These are phyloP conservation scores for Gobio occitaniae DNA, from an alignment of 2,797 vertebrate genomes.

Conservation along the genomic window DNA sequence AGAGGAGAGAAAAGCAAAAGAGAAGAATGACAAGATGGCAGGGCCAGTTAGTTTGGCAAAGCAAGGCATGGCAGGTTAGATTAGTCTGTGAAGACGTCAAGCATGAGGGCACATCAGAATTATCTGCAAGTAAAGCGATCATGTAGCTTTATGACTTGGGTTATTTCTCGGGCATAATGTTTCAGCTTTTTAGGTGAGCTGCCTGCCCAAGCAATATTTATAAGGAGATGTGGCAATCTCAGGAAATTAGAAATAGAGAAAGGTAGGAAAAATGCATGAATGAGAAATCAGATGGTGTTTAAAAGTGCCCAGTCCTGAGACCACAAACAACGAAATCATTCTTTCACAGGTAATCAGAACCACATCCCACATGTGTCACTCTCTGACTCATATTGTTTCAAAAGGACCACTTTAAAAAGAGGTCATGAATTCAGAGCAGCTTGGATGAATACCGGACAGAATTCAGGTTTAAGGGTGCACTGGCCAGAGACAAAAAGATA, in stretches of 20 bases:
- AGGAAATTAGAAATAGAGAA: constrained; percentile 32
- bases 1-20: constrained; percentile 17
- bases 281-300: constrained; percentile 14
- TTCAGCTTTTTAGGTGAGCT: not conserved
- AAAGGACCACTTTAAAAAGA: not conserved
- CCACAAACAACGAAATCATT: not conserved
- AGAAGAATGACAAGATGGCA: constrained; percentile 32
- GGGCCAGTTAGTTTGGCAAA: constrained; percentile 30
- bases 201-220: constrained; percentile 10
- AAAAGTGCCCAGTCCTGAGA: not conserved
- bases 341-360: constrained; percentile 11
- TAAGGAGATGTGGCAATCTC: constrained; percentile 4
- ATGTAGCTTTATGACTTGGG: not conserved
- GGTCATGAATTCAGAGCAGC: constrained; percentile 28
- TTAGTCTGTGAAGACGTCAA: not conserved
- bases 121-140: not conserved
- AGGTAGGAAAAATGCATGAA: constrained; percentile 20
- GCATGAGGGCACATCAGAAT: not conserved
- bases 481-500: not conserved
- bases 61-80: constrained; percentile 30
- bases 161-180: constrained; percentile 3
- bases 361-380: constrained; percentile 25
- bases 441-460: not conserved
- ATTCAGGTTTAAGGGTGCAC: not conserved
- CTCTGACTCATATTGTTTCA: not conserved